These are phyloP conservation scores for Tor tambroides DNA, from an alignment of 2,113 vertebrate species.

Conservation along the genomic window DNA sequence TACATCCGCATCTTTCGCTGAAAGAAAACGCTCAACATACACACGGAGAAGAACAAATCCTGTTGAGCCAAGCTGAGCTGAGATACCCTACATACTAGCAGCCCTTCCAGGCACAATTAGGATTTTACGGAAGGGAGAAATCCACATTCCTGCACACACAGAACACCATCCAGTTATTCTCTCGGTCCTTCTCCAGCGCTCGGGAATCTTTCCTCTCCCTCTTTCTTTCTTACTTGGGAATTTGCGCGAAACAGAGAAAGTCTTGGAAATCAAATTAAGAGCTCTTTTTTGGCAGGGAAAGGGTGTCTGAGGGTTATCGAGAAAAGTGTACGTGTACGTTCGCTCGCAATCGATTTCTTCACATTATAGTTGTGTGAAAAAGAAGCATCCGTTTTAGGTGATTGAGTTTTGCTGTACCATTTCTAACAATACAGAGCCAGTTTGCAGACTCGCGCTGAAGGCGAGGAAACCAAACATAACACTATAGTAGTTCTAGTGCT, in stretches of 20 bases:
- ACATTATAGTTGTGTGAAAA: conserved; percentile 57
- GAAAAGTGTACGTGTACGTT: conserved; percentile 66
- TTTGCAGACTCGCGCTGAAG: not conserved
- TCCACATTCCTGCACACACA: conserved; percentile 83
- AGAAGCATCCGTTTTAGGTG: not conserved
- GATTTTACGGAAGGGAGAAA: conserved; percentile 83
- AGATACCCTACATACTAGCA: conserved; percentile 76
- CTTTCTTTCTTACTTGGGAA: conserved; percentile 53
- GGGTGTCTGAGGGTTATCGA: conserved; percentile 65
- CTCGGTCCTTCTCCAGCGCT: conserved; percentile 60
- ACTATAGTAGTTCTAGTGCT: not conserved
- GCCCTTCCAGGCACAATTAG: conserved; percentile 85
- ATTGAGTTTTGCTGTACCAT: not conserved
- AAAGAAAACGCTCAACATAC: conserved; percentile 65
- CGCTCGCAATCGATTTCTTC: conserved; percentile 76
- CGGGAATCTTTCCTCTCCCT: conserved; percentile 17
- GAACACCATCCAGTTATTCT: conserved; percentile 67
- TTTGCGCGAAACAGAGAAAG: conserved; percentile 75
- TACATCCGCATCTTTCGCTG: conserved; percentile 77
- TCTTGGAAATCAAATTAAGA: conserved; percentile 71
- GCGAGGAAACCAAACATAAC: not conserved
- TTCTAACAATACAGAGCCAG: not conserved
- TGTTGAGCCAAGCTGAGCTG: conserved; percentile 79
- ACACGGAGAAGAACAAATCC: conserved; percentile 75
- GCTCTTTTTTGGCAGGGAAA: conserved; percentile 73